Evolutionary conservation across 2,113 vertebrate species (phyloP), one percentile per base, ranked within the genome.

Genomic region (Gymnarchus niloticus): DNA sequence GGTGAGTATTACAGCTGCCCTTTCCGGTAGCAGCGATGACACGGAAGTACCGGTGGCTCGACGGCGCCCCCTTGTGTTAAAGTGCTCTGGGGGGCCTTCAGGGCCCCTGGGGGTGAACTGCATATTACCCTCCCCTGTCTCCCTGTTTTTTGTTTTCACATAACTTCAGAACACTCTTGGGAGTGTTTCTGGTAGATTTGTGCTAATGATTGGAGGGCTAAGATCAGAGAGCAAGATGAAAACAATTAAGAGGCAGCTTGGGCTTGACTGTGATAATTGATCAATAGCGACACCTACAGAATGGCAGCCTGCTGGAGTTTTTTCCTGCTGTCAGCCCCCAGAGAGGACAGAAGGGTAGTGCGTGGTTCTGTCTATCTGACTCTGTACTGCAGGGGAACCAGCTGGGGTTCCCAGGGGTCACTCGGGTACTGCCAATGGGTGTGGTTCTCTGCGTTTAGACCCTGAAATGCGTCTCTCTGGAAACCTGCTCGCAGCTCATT

Each of bases 1-100:
- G 96, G 97, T 98, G 89, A 96, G 97, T 54, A 1, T 0, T 78
- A 25, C 0, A 1, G 61, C n/a, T 12, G 37, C 25, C 6, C 41
- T 57, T 14, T 78, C 37, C 23, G 76, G 44, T 78, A 48, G 41
- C 21, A 3, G 44, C 44, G 73, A 37, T n/a, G 21, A 77, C 19
- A 8, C 8, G 7, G 19, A 46, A 21, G 5, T 7, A 44, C 41
- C 73, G 33, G 41, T 44, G 73, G 37, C 0, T 77, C 23, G 23
- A 48, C 23, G 44, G 23, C 9, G 23, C 14, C 28, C 33, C 61
- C 37, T 41, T 33, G 33, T 33, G 6, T 69, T 17, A 14, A 28
- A 65, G 59, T n/a, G 28, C 28, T 28, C 37, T 19, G 61, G 14
- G 61, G 59, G 9, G 57, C n/a, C n/a, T n/a, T n/a, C n/a, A n/a